Percentiles rank a stretch among this genome's conserved stretches.
Conservation (phyloP, 92 coral and sea anemone genomes). For the Epizoanthus scotinus region DNA sequence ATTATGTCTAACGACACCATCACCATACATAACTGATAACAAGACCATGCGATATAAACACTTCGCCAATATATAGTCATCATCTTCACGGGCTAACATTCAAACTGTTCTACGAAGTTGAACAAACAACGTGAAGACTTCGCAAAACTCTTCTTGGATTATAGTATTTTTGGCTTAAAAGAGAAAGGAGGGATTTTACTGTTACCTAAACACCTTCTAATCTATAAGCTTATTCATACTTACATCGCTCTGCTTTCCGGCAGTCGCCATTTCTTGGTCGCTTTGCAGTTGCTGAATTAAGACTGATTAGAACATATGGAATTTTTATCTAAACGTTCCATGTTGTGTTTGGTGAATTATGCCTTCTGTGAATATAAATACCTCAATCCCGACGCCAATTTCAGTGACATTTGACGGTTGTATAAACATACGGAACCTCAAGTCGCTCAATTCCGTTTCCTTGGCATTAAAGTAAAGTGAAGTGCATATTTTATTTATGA, state of each 20-base stretch:
- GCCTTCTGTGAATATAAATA: background rate
- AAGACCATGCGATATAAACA: too few relatives aligned
- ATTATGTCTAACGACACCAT: constrained; percentile 35
- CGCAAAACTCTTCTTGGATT: constrained; percentile 28
- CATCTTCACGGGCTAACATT: background rate
- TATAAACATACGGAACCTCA: constrained; percentile 26
- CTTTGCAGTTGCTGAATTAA: background rate
- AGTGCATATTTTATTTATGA: constrained; percentile 83
- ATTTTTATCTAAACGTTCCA: background rate
- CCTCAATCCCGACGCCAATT: background rate
- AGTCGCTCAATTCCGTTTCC: constrained; percentile 62
- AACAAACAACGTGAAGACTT: background rate
- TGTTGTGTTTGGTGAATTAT: background rate
- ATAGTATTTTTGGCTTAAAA: constrained; percentile 6
- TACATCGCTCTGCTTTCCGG: constrained; percentile 22
- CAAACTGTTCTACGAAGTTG: background rate
- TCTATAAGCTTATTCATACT: background rate
- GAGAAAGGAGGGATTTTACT: background rate
- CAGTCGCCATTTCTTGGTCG: constrained; percentile 29
- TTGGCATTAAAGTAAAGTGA: constrained; percentile 58
- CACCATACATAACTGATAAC: constrained; percentile 13
- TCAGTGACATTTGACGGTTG: background rate
- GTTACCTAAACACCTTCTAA: constrained; percentile 14
- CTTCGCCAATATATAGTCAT: background rate
- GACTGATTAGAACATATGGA: constrained; percentile 10